Conservation (phyloP, 2,888 invertebrate genomes). For the Tanytarsus gracilentus region DNA sequence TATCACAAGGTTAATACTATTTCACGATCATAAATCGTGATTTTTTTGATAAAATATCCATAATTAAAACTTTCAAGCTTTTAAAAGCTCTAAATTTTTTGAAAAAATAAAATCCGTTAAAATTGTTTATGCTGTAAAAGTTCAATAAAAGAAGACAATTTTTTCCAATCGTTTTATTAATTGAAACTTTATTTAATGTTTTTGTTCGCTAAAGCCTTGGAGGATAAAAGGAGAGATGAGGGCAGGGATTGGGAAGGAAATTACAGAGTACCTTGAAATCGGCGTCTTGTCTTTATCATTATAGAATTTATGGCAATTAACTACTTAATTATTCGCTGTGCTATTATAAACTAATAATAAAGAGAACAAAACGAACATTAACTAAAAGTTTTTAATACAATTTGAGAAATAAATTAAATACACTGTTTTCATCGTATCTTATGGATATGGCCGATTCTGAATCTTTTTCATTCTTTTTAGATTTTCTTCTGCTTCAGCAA, state of each 20-base stretch:
- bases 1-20: too few relatives aligned
- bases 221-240: not conserved
- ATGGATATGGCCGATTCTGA: not conserved
- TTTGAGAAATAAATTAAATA: not conserved
- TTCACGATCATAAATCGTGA: too few relatives aligned
- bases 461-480: not conserved
- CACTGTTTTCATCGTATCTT: not conserved
- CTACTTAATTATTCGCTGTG: constrained; percentile 24
- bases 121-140: too few relatives aligned
- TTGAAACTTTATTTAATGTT: constrained; percentile 24
- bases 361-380: not conserved
- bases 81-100: too few relatives aligned
- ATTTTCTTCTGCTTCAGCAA: not conserved
- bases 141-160: not conserved
- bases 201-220: constrained; percentile 25
- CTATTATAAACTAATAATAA: constrained; percentile 16
- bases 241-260: not conserved
- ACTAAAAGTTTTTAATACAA: not conserved
- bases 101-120: too few relatives aligned
- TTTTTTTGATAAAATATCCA: too few relatives aligned
- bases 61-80: too few relatives aligned
- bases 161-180: constrained; percentile 8
- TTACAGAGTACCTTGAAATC: not conserved
- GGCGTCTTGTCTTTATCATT: not conserved
- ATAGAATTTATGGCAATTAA: constrained; percentile 19